These are phyloP conservation scores for Pristionchus mayeri DNA, from an alignment of 2,888 invertebrate species.

Conservation along the genomic window DNA sequence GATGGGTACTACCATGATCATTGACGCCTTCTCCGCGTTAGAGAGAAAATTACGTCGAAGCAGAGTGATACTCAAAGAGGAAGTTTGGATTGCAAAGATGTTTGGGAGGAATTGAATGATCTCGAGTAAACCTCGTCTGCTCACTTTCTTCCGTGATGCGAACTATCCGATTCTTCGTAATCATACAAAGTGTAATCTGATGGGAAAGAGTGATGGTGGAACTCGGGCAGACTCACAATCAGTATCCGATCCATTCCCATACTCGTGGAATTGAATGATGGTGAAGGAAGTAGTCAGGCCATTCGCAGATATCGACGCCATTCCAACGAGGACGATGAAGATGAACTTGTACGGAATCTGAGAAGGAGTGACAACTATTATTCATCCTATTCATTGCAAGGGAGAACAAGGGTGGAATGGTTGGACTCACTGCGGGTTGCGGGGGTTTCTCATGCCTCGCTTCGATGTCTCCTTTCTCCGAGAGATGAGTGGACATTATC, in stretches of 20 bases:
- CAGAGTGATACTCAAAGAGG: neutral
- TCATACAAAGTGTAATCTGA: constrained; percentile 36
- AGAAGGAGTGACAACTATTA: neutral
- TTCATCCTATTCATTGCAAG: neutral
- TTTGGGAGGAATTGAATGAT: no score
- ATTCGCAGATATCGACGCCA: constrained; percentile 39
- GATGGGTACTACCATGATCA: constrained; percentile 58
- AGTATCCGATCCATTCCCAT: constrained; percentile 59
- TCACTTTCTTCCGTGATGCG: constrained; percentile 4
- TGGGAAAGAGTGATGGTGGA: neutral
- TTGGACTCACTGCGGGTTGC: constrained; percentile 11
- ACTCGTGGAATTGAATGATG: constrained; percentile 63
- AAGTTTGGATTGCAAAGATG: no score
- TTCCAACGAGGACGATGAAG: constrained; percentile 17
- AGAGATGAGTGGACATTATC: neutral
- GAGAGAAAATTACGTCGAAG: constrained; percentile 52
- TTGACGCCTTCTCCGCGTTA: constrained; percentile 57
- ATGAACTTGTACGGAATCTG: constrained; percentile 47
- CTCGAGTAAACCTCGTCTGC: no score
- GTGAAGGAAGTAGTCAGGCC: constrained; percentile 52
- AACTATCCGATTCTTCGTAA: neutral
- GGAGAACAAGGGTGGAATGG: no score
- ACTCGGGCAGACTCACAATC: constrained; percentile 57
- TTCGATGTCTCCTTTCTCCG: neutral
- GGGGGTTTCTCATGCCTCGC: constrained; percentile 29